Conservation (phyloP, 2,113 vertebrate genomes). For the Aegypius monachus region DNA sequence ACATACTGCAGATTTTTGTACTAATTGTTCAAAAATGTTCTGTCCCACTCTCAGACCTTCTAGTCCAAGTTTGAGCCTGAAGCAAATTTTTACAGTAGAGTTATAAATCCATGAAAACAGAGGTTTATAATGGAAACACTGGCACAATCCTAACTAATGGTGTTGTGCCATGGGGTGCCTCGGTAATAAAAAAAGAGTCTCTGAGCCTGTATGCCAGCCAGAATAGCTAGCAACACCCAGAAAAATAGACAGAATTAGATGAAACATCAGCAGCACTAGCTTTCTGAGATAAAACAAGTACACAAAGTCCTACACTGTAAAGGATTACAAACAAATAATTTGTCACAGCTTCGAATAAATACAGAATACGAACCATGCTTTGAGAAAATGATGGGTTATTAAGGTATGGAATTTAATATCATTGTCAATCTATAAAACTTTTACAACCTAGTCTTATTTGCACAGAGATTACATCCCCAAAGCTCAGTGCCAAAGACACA, state of each 20-base stretch:
- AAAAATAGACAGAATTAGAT: background rate
- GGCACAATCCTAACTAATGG: constrained; percentile 41
- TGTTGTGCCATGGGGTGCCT: constrained; percentile 27
- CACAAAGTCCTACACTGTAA: background rate
- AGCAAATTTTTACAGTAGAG: constrained; percentile 66
- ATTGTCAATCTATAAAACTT: constrained; percentile 97
- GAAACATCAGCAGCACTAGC: background rate
- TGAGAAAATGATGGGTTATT: constrained; percentile 90
- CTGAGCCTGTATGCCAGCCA: background rate
- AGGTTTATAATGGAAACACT: constrained; percentile 70
- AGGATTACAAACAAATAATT: constrained; percentile 33
- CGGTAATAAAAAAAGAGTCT: background rate
- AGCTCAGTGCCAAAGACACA: constrained; percentile 92
- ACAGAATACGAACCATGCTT: constrained; percentile 79
- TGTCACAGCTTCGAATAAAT: constrained; percentile 2
- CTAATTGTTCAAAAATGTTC: constrained; percentile 56
- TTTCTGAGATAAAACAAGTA: background rate
- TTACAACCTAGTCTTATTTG: constrained; percentile 88
- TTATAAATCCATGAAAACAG: constrained; percentile 68
- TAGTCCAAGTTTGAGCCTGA: constrained; percentile 51
- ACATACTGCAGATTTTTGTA: constrained; percentile 27
- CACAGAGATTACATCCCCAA: constrained; percentile 85
- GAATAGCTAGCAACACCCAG: constrained; percentile 22
- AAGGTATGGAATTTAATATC: constrained; percentile 89
- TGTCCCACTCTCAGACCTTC: constrained; percentile 46